Evolutionary conservation across 2,888 invertebrate genomes (phyloP).

Genomic region (Drosophila recens): DNA sequence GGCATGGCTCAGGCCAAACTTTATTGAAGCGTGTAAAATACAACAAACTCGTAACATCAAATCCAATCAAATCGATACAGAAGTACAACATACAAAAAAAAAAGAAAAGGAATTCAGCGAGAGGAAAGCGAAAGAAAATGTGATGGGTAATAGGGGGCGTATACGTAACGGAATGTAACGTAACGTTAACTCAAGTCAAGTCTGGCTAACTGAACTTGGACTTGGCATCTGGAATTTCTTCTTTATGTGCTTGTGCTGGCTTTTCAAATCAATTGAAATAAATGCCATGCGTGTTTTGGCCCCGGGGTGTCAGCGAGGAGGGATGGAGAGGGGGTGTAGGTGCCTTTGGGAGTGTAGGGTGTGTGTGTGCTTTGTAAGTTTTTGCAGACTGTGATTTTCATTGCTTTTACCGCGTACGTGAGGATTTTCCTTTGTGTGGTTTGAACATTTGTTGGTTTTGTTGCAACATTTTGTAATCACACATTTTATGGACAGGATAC

Average conservation of each 20-base stretch:
- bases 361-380: slow-evolving; percentile 42
- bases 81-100: slow-evolving; percentile 26
- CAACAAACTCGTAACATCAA: slow-evolving; percentile 66
- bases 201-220: slow-evolving; percentile 33
- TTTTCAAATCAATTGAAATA: slow-evolving; percentile 72
- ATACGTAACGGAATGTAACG: slow-evolving; percentile 29
- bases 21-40: slow-evolving; percentile 69
- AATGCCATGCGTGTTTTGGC: slow-evolving; percentile 48
- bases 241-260: slow-evolving; percentile 36
- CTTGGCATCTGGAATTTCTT: slow-evolving; percentile 61
- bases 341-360: no score
- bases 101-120: background rate
- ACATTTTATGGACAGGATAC: slow-evolving; percentile 12
- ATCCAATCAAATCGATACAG: slow-evolving; percentile 81
- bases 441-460: slow-evolving; percentile 54
- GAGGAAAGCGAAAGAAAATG: slow-evolving; percentile 3
- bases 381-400: slow-evolving; percentile 73
- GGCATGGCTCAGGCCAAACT: slow-evolving; percentile 33
- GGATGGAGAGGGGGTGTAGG: background rate
- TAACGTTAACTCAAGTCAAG: slow-evolving; percentile 29
- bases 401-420: slow-evolving; percentile 59
- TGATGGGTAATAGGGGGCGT: slow-evolving; percentile 39
- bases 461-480: slow-evolving; percentile 42
- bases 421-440: slow-evolving; percentile 32
- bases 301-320: slow-evolving; percentile 4